Evolutionary conservation across 2,888 invertebrate species (phyloP).

Genomic region (Phalera bucephala): DNA sequence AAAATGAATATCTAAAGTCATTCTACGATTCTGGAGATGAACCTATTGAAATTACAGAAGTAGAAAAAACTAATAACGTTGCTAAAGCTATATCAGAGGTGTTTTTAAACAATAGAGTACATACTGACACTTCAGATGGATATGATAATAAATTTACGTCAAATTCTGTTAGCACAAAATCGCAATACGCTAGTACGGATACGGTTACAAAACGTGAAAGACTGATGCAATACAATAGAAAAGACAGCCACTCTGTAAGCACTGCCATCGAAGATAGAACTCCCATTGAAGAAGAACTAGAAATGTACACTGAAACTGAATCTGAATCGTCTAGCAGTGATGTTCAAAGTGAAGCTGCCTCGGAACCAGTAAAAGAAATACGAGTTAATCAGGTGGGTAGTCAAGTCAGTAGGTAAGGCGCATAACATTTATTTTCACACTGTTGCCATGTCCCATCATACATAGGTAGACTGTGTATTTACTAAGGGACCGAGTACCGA

Average conservation of each 20-base stretch:
- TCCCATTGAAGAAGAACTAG: constrained; percentile 6
- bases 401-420: too few relatives aligned
- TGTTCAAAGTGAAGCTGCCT: constrained; percentile 27
- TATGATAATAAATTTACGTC: constrained; percentile 4
- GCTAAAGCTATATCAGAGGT: constrained; percentile 37
- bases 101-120: constrained; percentile 33
- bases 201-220: constrained; percentile 5
- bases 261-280: constrained; percentile 3
- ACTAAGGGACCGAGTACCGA: too few relatives aligned
- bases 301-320: too few relatives aligned
- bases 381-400: too few relatives aligned
- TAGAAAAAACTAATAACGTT: constrained; percentile 15
- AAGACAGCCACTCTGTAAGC: constrained; percentile 6
- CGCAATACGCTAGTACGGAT: constrained; percentile 15
- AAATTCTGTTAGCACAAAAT: constrained; percentile 10
- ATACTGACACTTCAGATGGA: constrained; percentile 24
- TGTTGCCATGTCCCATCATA: too few relatives aligned
- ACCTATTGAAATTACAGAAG: constrained; percentile 13
- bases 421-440: too few relatives aligned
- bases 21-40: constrained; percentile 8
- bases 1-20: constrained; percentile 34
- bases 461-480: too few relatives aligned
- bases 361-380: constrained; percentile 6
- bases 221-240: not conserved
- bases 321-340: constrained; percentile 30